Evolutionary conservation across 2,888 invertebrate genomes (phyloP), one percentile per base, ranked within the genome.

Genomic region (Campoplex capitator): DNA sequence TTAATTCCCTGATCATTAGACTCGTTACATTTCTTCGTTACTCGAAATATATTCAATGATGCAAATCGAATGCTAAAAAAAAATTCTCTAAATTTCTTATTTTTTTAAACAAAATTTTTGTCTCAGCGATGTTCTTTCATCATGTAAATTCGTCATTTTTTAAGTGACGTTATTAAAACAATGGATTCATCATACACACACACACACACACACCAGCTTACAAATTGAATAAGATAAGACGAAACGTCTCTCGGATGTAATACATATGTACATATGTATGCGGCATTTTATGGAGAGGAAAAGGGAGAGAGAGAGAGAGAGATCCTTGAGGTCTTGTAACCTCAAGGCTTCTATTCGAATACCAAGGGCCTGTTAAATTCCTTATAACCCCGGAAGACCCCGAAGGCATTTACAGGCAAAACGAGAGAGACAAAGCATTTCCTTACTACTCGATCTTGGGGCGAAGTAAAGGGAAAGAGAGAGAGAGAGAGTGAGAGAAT

Each of bases 381-480:
- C 86, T 84, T 84, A 87, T 87, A 84, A 87, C 86, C 86, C 86
- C 77, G 84, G 86, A 86, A 86, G 83, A 81, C 83, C 80, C 86
- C 73, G 84, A 74, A 87, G 86, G 86, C 86, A 87, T 87, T 81
- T 76, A 48, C 65, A 81, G 77, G 84, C 77, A 83, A 65, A 84
- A 67, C 28, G 62, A 73, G 74, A 82, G 77, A 82, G 73, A 73
- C 86, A 71, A 78, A 65, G 74, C 86, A 68, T 84, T 86, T 86
- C 84, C 86, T 87, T 81, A 87, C 86, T 81, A 87, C 86, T 78
- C 70, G 86, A 87, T 87, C 84, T 54, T 73, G 51, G 77, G 77
- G 42, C 38, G 67, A 56, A 71, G 35, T 65, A 75, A 80, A 84
- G 73, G 28, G 48, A 70, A 23, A 42, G 68, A 65, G 71, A 76